Evolutionary conservation across 2,113 vertebrate species (phyloP), one percentile per base, ranked within the genome.

Genomic region (Halcyon senegalensis): DNA sequence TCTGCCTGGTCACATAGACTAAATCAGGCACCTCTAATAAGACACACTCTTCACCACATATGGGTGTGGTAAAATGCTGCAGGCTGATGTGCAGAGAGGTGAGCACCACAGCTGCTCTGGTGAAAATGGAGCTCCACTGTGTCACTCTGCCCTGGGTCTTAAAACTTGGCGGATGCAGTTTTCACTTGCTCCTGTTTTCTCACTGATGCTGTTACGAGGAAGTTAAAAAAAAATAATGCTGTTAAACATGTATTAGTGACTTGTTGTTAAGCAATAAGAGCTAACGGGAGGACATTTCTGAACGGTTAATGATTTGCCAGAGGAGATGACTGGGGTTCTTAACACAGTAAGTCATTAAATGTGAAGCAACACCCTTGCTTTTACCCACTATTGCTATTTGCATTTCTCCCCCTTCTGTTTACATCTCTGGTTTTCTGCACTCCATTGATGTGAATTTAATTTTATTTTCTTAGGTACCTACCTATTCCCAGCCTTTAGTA

Each of bases 231-330:
- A 88, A 86, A 13, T 13, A 85, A 84, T 90, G 74, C 77, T 86
- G 75, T 70, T 92, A 93, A 92, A 90, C 60, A 74, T 56, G 56
- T 86, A 81, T 95, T 93, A 81, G 86, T 56, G 78, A 91, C 84
- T 88, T 90, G 62, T 85, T 92, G 80, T 95, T 90, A 94, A 91
- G 82, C 89, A 94, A 64, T 84, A 77, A 84, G 72, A 92, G 72
- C 79, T 94, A 93, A 92, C 72, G 58, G 76, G 68, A 81, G 79
- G 60, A 90, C 73, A 92, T 92, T 94, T 94, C 74, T 20, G 17
- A 87, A 73, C 51, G 59, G 94, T 89, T 95, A 92, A 92, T 95
- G 87, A 87, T 94, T 95, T 93, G 73, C 86, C 84, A 89, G 86
- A 93, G 80, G 73, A 93, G 76, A 90, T 24, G 80, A 64, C 89